phyloP scores from a whole-genome alignment of 2,797 vertebrate species.

The Macrochelys suwanniensis region DNA sequence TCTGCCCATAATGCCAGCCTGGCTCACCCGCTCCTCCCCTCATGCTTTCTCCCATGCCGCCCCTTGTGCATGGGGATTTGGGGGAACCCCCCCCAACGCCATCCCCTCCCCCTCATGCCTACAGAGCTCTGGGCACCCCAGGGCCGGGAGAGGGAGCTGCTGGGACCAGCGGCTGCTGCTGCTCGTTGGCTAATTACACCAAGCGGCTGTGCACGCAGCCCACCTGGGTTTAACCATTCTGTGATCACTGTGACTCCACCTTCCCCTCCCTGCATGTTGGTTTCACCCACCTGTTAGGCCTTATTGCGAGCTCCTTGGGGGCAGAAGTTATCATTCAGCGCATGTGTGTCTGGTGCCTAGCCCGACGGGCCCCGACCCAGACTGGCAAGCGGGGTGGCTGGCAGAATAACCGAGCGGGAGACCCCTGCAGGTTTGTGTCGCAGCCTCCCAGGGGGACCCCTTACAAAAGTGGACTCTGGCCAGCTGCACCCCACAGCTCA shows the following conservation, averaged over 20 bases:
- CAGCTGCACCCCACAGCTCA: background rate
- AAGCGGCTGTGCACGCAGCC: background rate
- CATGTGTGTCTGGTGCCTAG: background rate
- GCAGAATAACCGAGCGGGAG: background rate
- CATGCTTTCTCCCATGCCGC: background rate
- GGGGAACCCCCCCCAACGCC: too few relatives aligned
- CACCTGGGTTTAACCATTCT: background rate
- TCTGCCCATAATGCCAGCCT: background rate
- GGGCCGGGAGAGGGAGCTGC: background rate
- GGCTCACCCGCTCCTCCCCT: background rate
- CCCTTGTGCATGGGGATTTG: background rate
- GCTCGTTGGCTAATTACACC: background rate
- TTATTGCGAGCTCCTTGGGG: background rate
- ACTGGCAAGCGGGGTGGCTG: background rate
- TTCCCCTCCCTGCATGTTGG: too few relatives aligned
- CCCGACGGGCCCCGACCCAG: background rate
- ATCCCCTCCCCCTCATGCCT: background rate
- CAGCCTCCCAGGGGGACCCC: background rate
- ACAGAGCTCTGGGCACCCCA: background rate
- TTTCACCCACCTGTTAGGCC: background rate
- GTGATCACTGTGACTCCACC: too few relatives aligned
- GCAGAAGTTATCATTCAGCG: background rate
- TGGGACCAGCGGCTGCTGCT: background rate
- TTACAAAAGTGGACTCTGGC: background rate
- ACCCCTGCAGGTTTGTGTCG: background rate